These are phyloP conservation scores for Pomacea canaliculata DNA, from an alignment of 2,888 invertebrate genomes.

Conservation along the genomic window DNA sequence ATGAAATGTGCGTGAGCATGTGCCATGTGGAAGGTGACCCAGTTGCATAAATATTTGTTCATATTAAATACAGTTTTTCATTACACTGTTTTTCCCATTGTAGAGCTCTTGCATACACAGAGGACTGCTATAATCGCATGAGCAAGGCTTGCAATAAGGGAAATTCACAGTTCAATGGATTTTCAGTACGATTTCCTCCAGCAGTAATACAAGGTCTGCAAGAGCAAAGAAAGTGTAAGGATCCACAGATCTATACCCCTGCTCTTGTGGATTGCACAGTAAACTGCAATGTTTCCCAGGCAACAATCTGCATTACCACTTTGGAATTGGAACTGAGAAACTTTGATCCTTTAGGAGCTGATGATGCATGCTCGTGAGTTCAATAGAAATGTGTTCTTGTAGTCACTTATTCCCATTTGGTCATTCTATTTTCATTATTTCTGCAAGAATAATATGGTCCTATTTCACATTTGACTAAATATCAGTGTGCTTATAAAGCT, in stretches of 20 bases:
- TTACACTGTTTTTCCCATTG: background rate
- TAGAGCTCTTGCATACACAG: background rate
- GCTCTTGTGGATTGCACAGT: background rate
- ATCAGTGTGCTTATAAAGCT: background rate
- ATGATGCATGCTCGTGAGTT: no score
- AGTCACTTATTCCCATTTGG: background rate
- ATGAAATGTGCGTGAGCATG: no score
- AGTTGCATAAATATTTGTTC: background rate
- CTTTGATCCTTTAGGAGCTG: no score
- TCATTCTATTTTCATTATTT: no score
- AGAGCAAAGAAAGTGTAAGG: background rate
- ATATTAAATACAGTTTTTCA: background rate
- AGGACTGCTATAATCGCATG: conserved; percentile 1
- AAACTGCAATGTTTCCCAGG: background rate
- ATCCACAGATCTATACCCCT: background rate
- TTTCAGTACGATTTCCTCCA: no score
- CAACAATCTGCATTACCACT: background rate
- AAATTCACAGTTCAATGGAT: no score
- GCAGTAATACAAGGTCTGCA: background rate
- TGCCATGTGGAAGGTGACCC: no score
- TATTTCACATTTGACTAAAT: no score
- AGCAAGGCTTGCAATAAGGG: background rate
- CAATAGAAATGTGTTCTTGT: background rate
- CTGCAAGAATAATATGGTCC: no score
- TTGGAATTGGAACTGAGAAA: background rate